These are phyloP conservation scores for Cyclophora punctaria DNA, from an alignment of 2,888 invertebrate genomes.

Conservation along the genomic window DNA sequence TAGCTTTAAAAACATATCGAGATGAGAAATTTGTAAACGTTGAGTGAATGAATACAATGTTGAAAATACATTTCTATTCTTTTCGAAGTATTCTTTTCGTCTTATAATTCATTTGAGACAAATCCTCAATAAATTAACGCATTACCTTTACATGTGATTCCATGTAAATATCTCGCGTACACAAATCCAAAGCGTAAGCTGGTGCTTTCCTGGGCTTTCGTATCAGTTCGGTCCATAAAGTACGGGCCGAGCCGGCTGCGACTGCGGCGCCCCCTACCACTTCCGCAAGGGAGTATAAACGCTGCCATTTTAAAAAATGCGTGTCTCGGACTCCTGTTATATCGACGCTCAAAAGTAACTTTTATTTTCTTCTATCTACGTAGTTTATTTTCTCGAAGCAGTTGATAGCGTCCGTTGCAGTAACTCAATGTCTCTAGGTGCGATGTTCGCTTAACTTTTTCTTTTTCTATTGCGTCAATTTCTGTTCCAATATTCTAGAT, in stretches of 20 bases:
- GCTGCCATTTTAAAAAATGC: constrained; percentile 68
- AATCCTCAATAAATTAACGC: constrained; percentile 16
- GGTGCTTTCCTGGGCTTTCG: constrained; percentile 63
- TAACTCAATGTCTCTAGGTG: constrained; percentile 37
- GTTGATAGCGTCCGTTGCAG: constrained; percentile 35
- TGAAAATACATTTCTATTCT: too few species aligned
- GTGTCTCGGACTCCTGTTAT: constrained; percentile 56
- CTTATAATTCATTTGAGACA: constrained; percentile 26
- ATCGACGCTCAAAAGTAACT: constrained; percentile 52
- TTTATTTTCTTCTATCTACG: constrained; percentile 46
- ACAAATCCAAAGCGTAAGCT: constrained; percentile 67
- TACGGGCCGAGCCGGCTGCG: constrained; percentile 33
- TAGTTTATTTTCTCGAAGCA: constrained; percentile 33
- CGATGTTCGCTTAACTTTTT: constrained; percentile 34
- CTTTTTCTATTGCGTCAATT: constrained; percentile 19
- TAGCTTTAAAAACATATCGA: too few species aligned
- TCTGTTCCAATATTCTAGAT: constrained; percentile 18
- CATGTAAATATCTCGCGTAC: constrained; percentile 60
- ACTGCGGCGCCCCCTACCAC: constrained; percentile 41
- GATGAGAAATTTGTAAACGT: too few species aligned
- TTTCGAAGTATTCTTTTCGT: too few species aligned
- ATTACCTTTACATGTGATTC: constrained; percentile 36
- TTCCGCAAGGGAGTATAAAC: constrained; percentile 56
- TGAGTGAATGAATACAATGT: too few species aligned
- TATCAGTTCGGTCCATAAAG: constrained; percentile 72